Conservation (phyloP, 2,797 vertebrate species). For the Darevskia nairensis region DNA sequence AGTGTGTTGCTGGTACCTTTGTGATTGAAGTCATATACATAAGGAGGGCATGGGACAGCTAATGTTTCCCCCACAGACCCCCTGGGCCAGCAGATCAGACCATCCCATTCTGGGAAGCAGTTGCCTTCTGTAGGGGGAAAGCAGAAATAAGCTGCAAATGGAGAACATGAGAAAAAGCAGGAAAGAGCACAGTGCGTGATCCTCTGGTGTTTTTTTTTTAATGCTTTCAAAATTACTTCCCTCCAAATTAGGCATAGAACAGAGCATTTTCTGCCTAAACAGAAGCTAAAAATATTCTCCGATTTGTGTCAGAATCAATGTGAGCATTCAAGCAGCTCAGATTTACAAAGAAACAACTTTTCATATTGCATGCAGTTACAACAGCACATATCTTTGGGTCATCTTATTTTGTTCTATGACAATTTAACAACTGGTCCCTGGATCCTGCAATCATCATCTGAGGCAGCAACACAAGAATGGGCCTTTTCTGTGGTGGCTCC, state of each 20-base stretch:
- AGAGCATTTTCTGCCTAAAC: background rate
- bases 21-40: constrained; percentile 93
- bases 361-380: background rate
- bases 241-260: background rate
- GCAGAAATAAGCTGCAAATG: constrained; percentile 23
- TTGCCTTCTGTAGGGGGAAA: constrained; percentile 77
- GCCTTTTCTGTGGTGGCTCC: too few species aligned
- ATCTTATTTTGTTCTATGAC: background rate
- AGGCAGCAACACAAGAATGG: too few species aligned
- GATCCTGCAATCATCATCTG: too few species aligned
- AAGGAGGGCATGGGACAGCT: constrained; percentile 86
- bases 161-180: background rate
- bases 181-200: background rate
- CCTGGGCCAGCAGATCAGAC: constrained; percentile 90
- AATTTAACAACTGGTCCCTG: too few species aligned
- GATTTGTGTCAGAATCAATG: background rate
- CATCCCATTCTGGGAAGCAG: constrained; percentile 91
- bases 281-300: background rate
- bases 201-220: rapidly evolving
- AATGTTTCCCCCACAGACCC: constrained; percentile 82
- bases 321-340: background rate
- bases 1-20: constrained; percentile 77
- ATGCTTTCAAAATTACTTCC: background rate
- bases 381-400: background rate
- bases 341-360: background rate